Evolutionary conservation across 2,888 invertebrate genomes (phyloP).

Genomic region (Glaucopsyche alexis): DNA sequence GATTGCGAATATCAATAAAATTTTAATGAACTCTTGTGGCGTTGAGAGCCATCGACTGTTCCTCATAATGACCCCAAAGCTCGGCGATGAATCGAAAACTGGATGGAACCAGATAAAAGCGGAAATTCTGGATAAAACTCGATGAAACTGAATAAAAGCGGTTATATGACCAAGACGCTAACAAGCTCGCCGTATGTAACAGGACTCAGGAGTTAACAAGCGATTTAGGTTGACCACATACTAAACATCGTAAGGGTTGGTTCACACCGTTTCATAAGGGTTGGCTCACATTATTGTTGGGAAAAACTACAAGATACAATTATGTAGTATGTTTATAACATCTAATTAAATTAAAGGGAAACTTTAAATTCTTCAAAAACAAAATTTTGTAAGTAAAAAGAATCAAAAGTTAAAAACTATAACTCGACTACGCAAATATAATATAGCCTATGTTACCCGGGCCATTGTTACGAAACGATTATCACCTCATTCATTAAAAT

Average conservation of each 20-base stretch:
- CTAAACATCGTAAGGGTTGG: background rate
- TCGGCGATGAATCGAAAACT: background rate
- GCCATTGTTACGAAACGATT: no score
- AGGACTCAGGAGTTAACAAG: background rate
- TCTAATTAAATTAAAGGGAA: no score
- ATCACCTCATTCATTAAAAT: no score
- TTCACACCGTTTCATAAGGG: no score
- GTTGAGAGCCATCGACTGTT: background rate
- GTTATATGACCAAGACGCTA: slow-evolving; percentile 12
- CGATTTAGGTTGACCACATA: background rate
- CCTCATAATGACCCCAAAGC: slow-evolving; percentile 16
- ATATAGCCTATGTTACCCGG: no score
- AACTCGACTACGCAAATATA: no score
- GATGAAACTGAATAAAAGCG: slow-evolving; percentile 12
- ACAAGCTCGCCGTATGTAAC: slow-evolving; percentile 6
- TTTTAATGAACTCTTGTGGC: slow-evolving; percentile 21
- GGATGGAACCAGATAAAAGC: slow-evolving; percentile 3
- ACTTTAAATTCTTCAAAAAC: no score
- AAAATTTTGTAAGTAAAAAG: no score
- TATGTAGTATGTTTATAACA: no score
- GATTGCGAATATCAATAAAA: slow-evolving; percentile 24
- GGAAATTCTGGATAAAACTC: background rate
- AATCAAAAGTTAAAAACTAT: no score
- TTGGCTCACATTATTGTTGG: no score
- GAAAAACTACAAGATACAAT: no score